These are phyloP conservation scores for Bombycilla garrulus DNA, from an alignment of 2,113 vertebrate species.

Conservation along the genomic window DNA sequence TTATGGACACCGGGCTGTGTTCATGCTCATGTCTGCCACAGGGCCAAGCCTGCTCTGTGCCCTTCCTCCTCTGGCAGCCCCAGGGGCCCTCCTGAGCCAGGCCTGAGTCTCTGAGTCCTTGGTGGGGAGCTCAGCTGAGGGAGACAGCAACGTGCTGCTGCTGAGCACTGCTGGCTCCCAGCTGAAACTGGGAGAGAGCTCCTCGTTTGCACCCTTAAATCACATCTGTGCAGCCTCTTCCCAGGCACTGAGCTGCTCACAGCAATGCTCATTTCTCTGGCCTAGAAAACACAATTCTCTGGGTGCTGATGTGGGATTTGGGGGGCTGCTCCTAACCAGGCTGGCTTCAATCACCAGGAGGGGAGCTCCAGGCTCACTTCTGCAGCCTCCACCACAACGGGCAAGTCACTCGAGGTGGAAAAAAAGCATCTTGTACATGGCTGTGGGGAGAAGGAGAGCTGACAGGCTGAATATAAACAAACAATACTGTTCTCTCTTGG, in stretches of 20 bases:
- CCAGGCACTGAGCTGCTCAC: background rate
- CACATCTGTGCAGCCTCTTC: rapidly evolving
- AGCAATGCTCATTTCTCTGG: background rate
- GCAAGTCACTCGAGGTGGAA: background rate
- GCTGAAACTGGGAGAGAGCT: background rate
- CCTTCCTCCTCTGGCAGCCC: background rate
- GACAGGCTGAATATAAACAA: background rate
- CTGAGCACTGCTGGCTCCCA: background rate
- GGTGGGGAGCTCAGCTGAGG: background rate
- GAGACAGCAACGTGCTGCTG: background rate
- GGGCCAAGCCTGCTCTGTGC: background rate
- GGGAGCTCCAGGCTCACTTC: background rate
- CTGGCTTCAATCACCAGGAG: background rate
- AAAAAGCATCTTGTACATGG: background rate
- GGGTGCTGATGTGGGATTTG: background rate
- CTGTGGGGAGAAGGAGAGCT: background rate
- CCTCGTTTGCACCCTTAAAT: background rate
- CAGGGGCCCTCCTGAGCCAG: background rate
- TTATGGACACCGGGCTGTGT: background rate
- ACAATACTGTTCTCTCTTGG: background rate
- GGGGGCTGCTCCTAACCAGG: background rate
- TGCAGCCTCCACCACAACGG: background rate
- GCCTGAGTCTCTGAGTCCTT: background rate
- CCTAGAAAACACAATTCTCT: background rate
- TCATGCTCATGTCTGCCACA: background rate